Percentiles rank a stretch among this genome's conserved stretches.
These are phyloP conservation scores for Prolemur simus DNA, from an alignment of 2,113 vertebrate genomes.

Conservation along the genomic window DNA sequence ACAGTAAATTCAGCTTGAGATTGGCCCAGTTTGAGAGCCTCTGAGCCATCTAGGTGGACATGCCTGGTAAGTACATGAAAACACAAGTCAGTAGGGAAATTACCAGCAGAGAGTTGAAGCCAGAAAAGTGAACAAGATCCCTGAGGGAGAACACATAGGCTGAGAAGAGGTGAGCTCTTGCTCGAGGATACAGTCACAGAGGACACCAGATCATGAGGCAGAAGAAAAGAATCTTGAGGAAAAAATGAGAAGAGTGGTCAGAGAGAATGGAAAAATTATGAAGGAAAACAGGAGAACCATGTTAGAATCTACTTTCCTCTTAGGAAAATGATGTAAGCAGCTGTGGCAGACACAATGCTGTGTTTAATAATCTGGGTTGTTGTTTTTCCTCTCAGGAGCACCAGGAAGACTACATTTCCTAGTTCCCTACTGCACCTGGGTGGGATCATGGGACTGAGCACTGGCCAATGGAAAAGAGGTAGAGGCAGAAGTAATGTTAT, in stretches of 20 bases:
- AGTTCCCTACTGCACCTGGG: fast-evolving
- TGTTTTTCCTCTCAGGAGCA: no score
- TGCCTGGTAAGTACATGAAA: not conserved
- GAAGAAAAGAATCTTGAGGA: not conserved
- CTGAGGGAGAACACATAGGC: not conserved
- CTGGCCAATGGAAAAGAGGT: not conserved
- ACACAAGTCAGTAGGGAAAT: not conserved
- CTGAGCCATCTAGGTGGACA: not conserved
- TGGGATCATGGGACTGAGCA: not conserved
- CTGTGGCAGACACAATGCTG: not conserved
- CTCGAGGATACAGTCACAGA: not conserved
- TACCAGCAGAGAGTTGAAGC: not conserved
- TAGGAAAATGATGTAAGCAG: not conserved
- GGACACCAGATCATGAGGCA: not conserved
- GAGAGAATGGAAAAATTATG: not conserved
- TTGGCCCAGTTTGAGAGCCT: not conserved
- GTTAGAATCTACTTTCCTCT: not conserved
- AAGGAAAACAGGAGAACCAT: not conserved
- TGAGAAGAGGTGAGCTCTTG: not conserved
- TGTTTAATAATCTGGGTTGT: not conserved
- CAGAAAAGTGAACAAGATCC: not conserved
- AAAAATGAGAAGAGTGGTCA: not conserved
- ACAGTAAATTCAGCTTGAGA: not conserved
- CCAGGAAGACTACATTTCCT: not conserved
- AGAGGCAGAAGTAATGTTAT: not conserved